Base-by-base conservation (phyloP, 1,140 invertebrate species). In the Saccostrea cuccullata region DNA sequence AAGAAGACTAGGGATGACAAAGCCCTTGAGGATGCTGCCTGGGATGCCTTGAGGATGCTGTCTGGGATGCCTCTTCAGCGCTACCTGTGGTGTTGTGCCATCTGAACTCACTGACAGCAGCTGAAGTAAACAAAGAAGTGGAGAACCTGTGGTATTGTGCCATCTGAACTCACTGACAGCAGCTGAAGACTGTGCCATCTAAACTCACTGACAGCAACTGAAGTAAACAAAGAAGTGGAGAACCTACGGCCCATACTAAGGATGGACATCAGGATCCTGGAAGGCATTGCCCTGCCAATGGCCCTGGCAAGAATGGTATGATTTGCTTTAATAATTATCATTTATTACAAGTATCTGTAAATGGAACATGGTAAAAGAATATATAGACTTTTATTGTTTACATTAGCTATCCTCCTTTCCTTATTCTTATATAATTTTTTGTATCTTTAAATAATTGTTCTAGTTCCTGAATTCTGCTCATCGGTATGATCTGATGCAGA, bases 271-370 rank as follows among this genome's bases (percentile, higher is more conserved):
- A 23, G n/a, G 55, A 30, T 82, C 8, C 67, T 77, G 17, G 67
- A 77, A 77, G 85, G 85, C 1, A 86, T 86, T n/a, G 60, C 85
- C 55, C 9, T 84, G 47, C 82, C 82, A 55, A 55, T 84, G 26
- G 3, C 55, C 47, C 47, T 23, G 4, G 82, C 55, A 12, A 84
- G 82, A 15, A 23, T 55, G 55, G 47, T 55, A 55, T 83, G 0
- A 67, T 67, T 47, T 47, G 47, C 6, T 47, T 47, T 9, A 47
- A 47, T 47, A 47, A 2, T 47, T 9, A 47, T 47, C 47, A 47
- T 47, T 2, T 11, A 47, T 47, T 47, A 47, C 47, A 47, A 47
- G 47, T 47, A 36, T n/a, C n/a, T n/a, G n/a, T n/a, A 47, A 47
- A 47, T 47, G 5, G 47, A 47, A 47, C 40, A 3, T 11, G 5